Evolutionary conservation across 2,888 invertebrate genomes (phyloP).

Genomic region (Chalcis sispes): DNA sequence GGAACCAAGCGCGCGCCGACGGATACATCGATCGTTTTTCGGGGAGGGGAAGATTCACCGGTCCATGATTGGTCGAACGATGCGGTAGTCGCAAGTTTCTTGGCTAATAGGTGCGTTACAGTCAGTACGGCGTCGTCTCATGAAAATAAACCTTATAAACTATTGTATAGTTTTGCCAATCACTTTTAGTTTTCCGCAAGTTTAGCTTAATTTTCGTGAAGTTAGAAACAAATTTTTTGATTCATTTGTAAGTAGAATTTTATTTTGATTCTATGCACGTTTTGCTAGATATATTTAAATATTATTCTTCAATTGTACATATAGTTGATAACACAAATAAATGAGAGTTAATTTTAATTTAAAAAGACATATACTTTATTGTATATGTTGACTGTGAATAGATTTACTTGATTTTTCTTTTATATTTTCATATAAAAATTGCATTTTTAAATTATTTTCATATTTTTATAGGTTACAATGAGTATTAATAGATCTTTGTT

Average conservation of each 20-base stretch:
- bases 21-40: conserved; percentile 29
- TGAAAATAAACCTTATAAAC: conserved; percentile 16
- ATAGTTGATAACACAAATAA: not conserved
- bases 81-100: not conserved
- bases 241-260: conserved; percentile 8
- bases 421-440: too few relatives aligned
- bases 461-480: too few relatives aligned
- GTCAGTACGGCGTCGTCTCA: conserved; percentile 6
- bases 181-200: not conserved
- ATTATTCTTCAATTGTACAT: not conserved
- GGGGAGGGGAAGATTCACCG: conserved; percentile 10
- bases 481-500: too few relatives aligned
- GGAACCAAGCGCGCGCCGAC: conserved; percentile 3
- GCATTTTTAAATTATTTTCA: too few relatives aligned
- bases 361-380: not conserved
- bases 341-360: not conserved
- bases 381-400: not conserved
- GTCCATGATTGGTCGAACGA: conserved; percentile 34
- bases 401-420: too few relatives aligned
- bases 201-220: not conserved
- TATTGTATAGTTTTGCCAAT: conserved; percentile 9
- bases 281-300: not conserved
- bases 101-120: conserved; percentile 9
- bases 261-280: not conserved
- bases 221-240: not conserved